Conservation (phyloP, 2,797 vertebrate genomes). For the Spondyliosoma cantharus region DNA sequence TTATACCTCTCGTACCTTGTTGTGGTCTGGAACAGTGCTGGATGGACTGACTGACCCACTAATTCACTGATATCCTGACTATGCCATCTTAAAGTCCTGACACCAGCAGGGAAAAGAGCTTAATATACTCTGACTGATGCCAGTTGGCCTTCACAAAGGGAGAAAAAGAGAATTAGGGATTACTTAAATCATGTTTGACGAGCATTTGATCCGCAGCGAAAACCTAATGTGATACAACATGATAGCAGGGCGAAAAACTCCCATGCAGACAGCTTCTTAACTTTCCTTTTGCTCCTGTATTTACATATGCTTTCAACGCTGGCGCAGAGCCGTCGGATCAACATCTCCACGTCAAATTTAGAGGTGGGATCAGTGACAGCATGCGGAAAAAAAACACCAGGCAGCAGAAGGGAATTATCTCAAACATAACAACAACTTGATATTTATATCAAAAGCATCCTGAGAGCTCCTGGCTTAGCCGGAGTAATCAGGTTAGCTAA, state of each 20-base stretch:
- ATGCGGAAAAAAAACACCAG: conserved; percentile 30
- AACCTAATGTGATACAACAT: not conserved
- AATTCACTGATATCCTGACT: not conserved
- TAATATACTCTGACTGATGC: not conserved
- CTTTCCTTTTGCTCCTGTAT: not conserved
- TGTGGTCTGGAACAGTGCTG: not conserved
- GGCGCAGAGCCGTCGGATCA: not conserved
- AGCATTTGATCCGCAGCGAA: not conserved
- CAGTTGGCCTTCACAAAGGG: not conserved
- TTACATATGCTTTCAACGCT: conserved; percentile 15
- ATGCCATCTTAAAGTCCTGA: not conserved
- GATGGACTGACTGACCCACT: not conserved
- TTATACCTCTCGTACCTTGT: too few species aligned
- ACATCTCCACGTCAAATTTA: not conserved
- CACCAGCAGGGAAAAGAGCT: not conserved
- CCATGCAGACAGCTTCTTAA: not conserved
- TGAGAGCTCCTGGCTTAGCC: conserved; percentile 55
- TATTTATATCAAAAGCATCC: conserved; percentile 69
- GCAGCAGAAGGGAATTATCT: conserved; percentile 37
- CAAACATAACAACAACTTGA: conserved; percentile 64
- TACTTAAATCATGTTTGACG: not conserved
- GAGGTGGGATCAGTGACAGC: conserved; percentile 7
- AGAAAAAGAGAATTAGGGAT: not conserved
- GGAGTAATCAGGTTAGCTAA: conserved; percentile 70
- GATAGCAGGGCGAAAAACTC: not conserved